A percentile compares a stretch with the other conserved stretches of the same genome.
These are phyloP conservation scores for Nephrotoma flavescens DNA, from an alignment of 2,888 invertebrate genomes.

Conservation along the genomic window DNA sequence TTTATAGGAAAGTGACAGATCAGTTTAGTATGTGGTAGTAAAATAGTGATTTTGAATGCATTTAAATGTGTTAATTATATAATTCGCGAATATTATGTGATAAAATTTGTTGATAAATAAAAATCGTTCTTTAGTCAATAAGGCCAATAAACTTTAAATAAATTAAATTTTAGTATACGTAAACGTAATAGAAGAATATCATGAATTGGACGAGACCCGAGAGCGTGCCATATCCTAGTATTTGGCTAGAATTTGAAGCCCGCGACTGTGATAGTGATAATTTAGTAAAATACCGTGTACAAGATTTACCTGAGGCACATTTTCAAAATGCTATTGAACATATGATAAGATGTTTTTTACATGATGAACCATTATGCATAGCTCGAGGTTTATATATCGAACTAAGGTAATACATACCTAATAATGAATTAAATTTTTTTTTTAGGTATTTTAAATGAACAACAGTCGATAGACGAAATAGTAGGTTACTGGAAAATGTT, in stretches of 20 bases:
- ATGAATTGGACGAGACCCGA: conserved; percentile 5
- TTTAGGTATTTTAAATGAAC: background rate
- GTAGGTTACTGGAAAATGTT: background rate
- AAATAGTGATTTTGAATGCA: no score
- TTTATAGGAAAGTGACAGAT: no score
- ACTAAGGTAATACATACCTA: background rate
- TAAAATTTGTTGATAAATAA: no score
- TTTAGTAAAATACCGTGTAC: conserved; percentile 4
- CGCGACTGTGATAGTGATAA: conserved; percentile 6
- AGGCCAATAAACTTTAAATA: no score
- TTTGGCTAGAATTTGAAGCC: conserved; percentile 5
- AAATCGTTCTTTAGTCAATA: no score
- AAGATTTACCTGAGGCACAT: conserved; percentile 1
- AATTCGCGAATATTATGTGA: no score
- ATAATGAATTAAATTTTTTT: background rate
- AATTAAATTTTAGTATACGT: no score
- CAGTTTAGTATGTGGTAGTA: no score
- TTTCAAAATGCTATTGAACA: conserved; percentile 1
- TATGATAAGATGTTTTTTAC: conserved; percentile 1
- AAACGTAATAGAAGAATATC: background rate
- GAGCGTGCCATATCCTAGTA: conserved; percentile 2
- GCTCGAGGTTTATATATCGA: background rate
- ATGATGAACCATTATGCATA: conserved; percentile 1
- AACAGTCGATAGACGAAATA: background rate
- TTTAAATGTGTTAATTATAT: no score